Evolutionary conservation across 1,140 invertebrate species (phyloP).

Genomic region (Eulimnadia texana): DNA sequence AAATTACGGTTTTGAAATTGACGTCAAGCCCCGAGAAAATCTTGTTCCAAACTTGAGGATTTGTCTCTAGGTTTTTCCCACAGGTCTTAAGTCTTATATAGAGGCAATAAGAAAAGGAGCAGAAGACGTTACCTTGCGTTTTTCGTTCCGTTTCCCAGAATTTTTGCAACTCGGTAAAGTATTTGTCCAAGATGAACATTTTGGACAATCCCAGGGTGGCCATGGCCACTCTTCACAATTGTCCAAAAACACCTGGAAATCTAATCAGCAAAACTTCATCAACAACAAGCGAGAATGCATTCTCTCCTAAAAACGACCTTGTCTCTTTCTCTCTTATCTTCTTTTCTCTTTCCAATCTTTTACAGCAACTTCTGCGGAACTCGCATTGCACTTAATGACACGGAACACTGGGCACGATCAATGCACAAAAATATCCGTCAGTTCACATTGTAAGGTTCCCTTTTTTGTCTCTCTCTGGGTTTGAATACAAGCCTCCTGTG

Average conservation of each 20-base stretch:
- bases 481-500: too few relatives aligned
- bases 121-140: conserved; percentile 57
- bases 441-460: too few relatives aligned
- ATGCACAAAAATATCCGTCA: too few relatives aligned
- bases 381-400: not conserved
- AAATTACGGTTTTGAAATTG: too few relatives aligned
- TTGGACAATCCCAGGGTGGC: conserved; percentile 84
- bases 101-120: too few relatives aligned
- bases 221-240: conserved; percentile 35
- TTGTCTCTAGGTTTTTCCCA: too few relatives aligned
- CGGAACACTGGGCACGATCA: not conserved
- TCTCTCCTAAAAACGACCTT: not conserved
- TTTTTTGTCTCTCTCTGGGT: too few relatives aligned
- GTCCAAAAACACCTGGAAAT: not conserved
- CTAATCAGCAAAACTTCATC: not conserved
- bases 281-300: not conserved
- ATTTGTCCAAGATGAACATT: conserved; percentile 94
- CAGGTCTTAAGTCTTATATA: too few relatives aligned
- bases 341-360: not conserved
- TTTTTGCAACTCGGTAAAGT: conserved; percentile 88
- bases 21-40: too few relatives aligned
- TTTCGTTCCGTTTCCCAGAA: conserved; percentile 94
- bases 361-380: not conserved
- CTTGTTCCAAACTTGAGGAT: too few relatives aligned
- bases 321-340: not conserved